Base-by-base conservation (phyloP, 2,797 vertebrate species). In the Eleutherodactylus coqui region DNA sequence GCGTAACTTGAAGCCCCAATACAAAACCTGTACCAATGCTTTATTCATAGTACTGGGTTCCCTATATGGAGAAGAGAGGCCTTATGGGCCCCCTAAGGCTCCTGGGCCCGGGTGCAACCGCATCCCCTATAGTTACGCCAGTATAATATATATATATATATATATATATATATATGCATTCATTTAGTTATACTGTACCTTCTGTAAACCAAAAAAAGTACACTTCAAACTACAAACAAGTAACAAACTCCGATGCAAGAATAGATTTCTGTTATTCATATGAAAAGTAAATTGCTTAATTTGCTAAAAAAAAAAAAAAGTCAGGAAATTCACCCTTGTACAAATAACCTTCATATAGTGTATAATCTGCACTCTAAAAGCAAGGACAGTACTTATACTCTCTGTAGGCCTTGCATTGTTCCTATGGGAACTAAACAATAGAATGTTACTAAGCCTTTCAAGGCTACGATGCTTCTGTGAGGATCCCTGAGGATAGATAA, bases 311-410 rank as follows among this genome's bases (percentile, higher is more conserved):
- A n/a, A 55, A 79, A 72, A 67, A 86, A 69, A 32, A 79, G 43
- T 29, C 55, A 81, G 24, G 32, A 84, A 76, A 49, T 62, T 75
- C 27, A 69, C 55, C 58, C 69, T 43, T 49, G n/a, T 32, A 87
- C 82, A 87, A 87, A 81, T 87, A 87, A 81, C 82, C 86, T 87
- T 87, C 69, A 85, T 80, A 55, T 87, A n/a, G n/a, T n/a, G n/a
- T n/a, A 47, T 75, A 81, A 84, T 87, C 55, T 75, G 58, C 82
- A 69, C 82, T 84, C 62, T 76, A 84, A 76, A 80, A 76, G 86
- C 86, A 87, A 84, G 82, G 86, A 87, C 86, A 81, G 38, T 41
- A 62, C 21, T 62, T 58, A 27, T 81, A 87, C 64, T 85, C 82
- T 87, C 86, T 87, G 58, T 69, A 69, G 86, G 43, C 58, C 29